These are phyloP conservation scores for Cepaea hortensis DNA, from an alignment of 2,888 invertebrate genomes.

Conservation along the genomic window DNA sequence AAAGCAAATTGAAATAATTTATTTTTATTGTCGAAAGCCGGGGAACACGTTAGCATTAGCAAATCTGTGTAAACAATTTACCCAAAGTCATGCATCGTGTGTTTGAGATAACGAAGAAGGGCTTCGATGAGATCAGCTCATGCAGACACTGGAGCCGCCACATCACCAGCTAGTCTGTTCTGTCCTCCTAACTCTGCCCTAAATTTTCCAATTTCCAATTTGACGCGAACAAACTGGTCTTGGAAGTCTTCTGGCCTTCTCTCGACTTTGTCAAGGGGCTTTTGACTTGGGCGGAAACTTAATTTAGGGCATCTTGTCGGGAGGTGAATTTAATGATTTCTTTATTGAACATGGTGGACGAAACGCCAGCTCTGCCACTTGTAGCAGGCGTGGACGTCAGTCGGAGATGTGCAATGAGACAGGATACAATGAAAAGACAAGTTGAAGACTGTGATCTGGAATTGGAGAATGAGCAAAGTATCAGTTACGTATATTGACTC, in stretches of 20 bases:
- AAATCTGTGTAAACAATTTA: no score
- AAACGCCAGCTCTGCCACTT: slow-evolving; percentile 27
- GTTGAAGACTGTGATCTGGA: not conserved
- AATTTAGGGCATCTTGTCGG: slow-evolving; percentile 19
- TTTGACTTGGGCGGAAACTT: slow-evolving; percentile 19
- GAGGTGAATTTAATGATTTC: slow-evolving; percentile 34
- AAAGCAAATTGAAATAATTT: no score
- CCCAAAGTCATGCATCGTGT: no score
- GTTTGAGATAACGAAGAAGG: no score
- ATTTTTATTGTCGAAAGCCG: no score
- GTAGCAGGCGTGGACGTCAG: not conserved
- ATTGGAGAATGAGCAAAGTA: no score
- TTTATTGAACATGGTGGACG: slow-evolving; percentile 33
- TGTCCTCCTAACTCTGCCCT: not conserved
- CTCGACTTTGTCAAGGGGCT: slow-evolving; percentile 10
- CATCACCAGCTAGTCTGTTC: not conserved
- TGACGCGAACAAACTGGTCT: slow-evolving; percentile 23
- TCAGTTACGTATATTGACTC: no score
- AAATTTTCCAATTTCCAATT: slow-evolving; percentile 33
- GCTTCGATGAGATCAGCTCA: not conserved
- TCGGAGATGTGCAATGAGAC: not conserved
- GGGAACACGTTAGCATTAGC: no score
- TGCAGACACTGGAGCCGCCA: not conserved
- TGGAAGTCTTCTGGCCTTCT: slow-evolving; percentile 18
- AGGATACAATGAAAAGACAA: not conserved